Evolutionary conservation across 2,113 vertebrate species (phyloP).

Genomic region (Egretta garzetta): DNA sequence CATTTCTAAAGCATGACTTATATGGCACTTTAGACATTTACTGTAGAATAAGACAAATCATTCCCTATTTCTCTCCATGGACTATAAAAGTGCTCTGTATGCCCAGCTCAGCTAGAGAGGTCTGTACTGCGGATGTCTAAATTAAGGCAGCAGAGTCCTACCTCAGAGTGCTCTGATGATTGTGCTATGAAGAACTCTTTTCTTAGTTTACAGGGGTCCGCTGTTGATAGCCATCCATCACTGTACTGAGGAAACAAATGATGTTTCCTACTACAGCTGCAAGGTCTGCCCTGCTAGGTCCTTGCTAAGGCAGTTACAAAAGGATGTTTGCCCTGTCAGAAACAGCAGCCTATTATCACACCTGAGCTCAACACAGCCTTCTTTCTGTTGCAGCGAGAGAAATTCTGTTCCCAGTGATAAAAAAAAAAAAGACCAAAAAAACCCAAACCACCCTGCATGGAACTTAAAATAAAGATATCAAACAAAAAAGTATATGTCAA

Average conservation of each 20-base stretch:
- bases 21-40: background rate
- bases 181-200: background rate
- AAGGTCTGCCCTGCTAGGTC: background rate
- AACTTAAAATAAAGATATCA: background rate
- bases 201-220: background rate
- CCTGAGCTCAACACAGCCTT: background rate
- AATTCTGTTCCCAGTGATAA: background rate
- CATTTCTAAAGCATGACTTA: background rate
- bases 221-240: background rate
- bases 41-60: conserved; percentile 29
- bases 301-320: background rate
- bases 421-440: too few relatives aligned
- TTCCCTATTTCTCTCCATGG: conserved; percentile 33
- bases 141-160: background rate
- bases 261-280: background rate
- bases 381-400: background rate
- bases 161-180: background rate
- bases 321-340: background rate
- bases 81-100: background rate
- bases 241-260: background rate
- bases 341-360: background rate
- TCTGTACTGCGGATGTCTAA: background rate
- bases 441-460: too few relatives aligned
- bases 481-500: background rate
- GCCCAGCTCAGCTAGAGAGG: background rate